phyloP scores from a whole-genome alignment of 2,797 vertebrate species.

The Esox lucius region DNA sequence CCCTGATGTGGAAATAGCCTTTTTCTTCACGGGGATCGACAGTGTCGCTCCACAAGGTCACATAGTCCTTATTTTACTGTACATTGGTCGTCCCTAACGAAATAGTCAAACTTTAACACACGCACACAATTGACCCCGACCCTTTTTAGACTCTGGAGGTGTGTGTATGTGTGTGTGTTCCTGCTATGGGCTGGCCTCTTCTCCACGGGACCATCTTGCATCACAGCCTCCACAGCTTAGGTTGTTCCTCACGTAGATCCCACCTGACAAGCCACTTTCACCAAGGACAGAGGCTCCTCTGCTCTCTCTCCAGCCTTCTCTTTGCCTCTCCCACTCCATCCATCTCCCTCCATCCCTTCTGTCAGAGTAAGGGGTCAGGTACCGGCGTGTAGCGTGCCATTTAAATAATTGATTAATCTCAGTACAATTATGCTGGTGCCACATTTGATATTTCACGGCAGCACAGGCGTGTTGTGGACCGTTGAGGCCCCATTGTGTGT shows the following conservation, averaged over 20 bases:
- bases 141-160: not conserved
- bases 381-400: not conserved
- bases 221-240: not conserved
- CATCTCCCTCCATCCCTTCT: not conserved
- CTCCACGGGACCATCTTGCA: not conserved
- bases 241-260: not conserved
- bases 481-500: not conserved
- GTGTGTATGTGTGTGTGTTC: not conserved
- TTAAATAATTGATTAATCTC: constrained; percentile 5
- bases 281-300: constrained; percentile 1
- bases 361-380: constrained; percentile 2
- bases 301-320: not conserved
- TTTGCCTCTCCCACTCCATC: not conserved
- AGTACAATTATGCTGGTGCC: constrained; percentile 3
- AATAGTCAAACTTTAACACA: too few relatives aligned
- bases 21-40: too few relatives aligned
- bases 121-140: not conserved
- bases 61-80: too few relatives aligned
- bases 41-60: too few relatives aligned
- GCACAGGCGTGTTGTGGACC: not conserved
- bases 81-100: too few relatives aligned
- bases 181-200: not conserved
- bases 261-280: constrained; percentile 3
- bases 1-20: too few relatives aligned
- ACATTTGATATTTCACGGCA: not conserved